Evolutionary conservation across 2,113 vertebrate genomes (phyloP), one percentile per base, ranked within the genome.

Genomic region (Progne subis): DNA sequence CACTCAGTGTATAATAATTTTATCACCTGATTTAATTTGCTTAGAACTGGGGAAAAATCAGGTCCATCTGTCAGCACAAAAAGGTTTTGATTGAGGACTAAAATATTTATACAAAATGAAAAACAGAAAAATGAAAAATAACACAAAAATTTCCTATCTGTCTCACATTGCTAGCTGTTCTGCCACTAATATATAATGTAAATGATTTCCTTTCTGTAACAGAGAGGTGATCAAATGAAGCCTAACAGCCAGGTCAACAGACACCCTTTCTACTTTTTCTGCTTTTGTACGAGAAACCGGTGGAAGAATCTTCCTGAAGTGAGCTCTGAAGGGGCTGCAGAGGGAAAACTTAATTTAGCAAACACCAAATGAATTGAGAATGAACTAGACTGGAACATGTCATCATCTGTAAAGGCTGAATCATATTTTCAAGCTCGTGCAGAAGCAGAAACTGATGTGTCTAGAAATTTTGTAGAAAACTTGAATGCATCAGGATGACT

Each of bases 391-490:
- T 77, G 77, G 52, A 94, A 82, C 19, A 53, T 80, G 82, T 60
- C 87, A 85, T 82, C 63, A 74, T 93, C 76, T 95, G 71, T 80
- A 86, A 92, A 93, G 79, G 72, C 75, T 90, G 71, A 93, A 83
- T 97, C 95, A 93, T 80, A 53, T 88, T 96, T 94, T 70, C 3
- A 9, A 67, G 55, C 67, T 94, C 4, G 12, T 46, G 55, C 53
- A 93, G 82, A 90, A 89, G 56, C 32, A 89, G 81, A 85, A 94
- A 90, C 32, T 61, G 50, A 88, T 68, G 50, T 26, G 55, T 49
- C 41, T 53, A 70, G 59, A 80, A 82, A 72, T 77, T 69, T 18
- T 85, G 25, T 20, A 43, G 63, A 68, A 88, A 87, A 49, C 44
- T 43, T 26, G 37, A 92, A 72, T 65, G 32, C 6, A 1, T 80